These are phyloP conservation scores for Tragelaphus imberbis DNA, from an alignment of 2,113 vertebrate genomes.

Conservation along the genomic window DNA sequence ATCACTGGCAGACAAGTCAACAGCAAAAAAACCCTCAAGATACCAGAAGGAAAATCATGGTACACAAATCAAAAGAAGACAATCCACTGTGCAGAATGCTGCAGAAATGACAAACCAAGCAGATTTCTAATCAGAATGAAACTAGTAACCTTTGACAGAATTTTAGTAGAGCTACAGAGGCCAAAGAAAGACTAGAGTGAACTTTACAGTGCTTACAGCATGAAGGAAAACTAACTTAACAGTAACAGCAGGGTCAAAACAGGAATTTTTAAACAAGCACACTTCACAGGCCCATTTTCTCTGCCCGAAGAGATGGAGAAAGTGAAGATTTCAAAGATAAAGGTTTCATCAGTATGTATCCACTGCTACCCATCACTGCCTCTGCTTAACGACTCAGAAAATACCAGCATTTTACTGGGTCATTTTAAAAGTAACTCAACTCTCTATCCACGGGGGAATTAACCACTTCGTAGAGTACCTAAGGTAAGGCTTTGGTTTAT, in stretches of 20 bases:
- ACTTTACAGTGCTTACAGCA: not conserved
- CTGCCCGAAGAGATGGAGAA: not conserved
- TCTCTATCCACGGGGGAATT: not conserved
- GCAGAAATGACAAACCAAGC: not conserved
- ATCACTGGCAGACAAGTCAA: not conserved
- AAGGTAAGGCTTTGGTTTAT: not conserved
- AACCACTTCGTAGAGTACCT: not conserved
- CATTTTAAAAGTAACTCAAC: slow-evolving; percentile 16
- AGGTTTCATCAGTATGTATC: not conserved
- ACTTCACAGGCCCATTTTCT: not conserved
- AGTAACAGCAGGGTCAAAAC: not conserved
- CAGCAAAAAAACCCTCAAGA: not conserved
- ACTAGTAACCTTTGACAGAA: not conserved
- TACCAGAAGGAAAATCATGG: not conserved
- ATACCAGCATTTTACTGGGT: not conserved
- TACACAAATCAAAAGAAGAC: not conserved
- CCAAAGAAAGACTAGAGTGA: not conserved
- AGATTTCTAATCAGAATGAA: not conserved
- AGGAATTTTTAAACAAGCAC: not conserved
- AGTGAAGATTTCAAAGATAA: not conserved
- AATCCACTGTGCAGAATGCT: not conserved
- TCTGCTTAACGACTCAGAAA: not conserved
- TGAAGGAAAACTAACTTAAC: not conserved
- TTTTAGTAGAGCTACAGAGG: not conserved
- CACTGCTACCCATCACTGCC: not conserved